phyloP scores from a whole-genome alignment of 2,797 vertebrate genomes.

The Melanotaenia trifasciata region DNA sequence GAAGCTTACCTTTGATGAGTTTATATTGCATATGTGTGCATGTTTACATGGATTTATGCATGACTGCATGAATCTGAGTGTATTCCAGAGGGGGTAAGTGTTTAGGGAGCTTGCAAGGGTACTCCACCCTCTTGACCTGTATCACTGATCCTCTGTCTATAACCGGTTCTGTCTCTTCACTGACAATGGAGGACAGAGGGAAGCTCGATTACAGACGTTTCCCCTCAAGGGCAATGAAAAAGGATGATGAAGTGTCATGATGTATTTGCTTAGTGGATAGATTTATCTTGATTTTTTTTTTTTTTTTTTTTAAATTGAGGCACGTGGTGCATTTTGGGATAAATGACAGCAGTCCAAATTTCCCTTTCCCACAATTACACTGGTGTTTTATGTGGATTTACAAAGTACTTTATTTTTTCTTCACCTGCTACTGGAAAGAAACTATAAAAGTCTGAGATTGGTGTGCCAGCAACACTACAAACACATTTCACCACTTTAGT shows the following conservation, averaged over 20 bases:
- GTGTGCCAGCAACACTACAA: background rate
- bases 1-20: constrained; percentile 44
- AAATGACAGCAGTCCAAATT: constrained; percentile 17
- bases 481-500: background rate
- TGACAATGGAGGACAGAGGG: constrained; percentile 64
- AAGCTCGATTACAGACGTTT: constrained; percentile 63
- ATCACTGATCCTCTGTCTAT: constrained; percentile 62
- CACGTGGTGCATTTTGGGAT: constrained; percentile 19
- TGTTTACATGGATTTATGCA: constrained; percentile 12
- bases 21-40: constrained; percentile 13
- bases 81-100: constrained; percentile 9
- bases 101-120: constrained; percentile 58
- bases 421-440: background rate
- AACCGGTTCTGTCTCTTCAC: constrained; percentile 73
- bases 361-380: background rate
- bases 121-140: constrained; percentile 80
- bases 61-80: constrained; percentile 11
- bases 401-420: background rate
- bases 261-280: constrained; percentile 8
- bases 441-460: background rate
- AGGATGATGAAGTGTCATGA: constrained; percentile 23
- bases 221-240: constrained; percentile 50
- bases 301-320: constrained; percentile 11
- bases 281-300: constrained; percentile 22
- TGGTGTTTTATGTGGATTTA: constrained; percentile 18